phyloP scores from a whole-genome alignment of 2,888 invertebrate species.

The Napeogenes sylphis region DNA sequence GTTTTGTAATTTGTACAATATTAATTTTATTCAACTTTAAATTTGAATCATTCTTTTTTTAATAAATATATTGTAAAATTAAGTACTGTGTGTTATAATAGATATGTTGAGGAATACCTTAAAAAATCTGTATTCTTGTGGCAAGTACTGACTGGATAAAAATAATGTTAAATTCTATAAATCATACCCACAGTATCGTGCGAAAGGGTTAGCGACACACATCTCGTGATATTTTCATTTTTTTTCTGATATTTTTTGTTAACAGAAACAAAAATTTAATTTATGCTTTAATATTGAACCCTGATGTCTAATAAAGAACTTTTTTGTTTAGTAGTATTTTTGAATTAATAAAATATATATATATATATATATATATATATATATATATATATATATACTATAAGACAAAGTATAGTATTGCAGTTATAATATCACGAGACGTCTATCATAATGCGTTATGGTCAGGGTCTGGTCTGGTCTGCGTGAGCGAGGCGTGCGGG shows the following conservation, averaged over 20 bases:
- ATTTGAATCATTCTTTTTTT: neutral
- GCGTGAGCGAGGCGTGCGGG: slow-evolving; percentile 56
- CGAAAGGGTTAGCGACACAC: slow-evolving; percentile 43
- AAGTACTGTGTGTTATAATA: neutral
- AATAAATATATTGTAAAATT: neutral
- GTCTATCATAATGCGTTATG: slow-evolving; percentile 41
- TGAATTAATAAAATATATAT: too few relatives aligned
- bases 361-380: too few relatives aligned
- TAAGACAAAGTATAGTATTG: too few relatives aligned
- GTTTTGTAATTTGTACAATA: neutral
- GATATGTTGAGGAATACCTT: neutral
- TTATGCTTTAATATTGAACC: neutral
- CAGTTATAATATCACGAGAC: slow-evolving; percentile 29
- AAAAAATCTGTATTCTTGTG: neutral
- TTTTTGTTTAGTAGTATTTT: too few relatives aligned
- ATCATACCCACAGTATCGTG: slow-evolving; percentile 46
- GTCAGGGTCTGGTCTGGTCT: slow-evolving; percentile 47
- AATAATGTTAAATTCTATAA: slow-evolving; percentile 17
- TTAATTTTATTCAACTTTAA: neutral
- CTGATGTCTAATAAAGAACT: neutral
- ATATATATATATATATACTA: too few relatives aligned
- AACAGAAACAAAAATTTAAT: neutral
- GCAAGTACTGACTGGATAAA: neutral
- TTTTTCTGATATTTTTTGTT: neutral
- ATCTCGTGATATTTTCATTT: slow-evolving; percentile 31